These are phyloP conservation scores for Drosophila kanapiae DNA, from an alignment of 1,140 invertebrate genomes.

Conservation along the genomic window DNA sequence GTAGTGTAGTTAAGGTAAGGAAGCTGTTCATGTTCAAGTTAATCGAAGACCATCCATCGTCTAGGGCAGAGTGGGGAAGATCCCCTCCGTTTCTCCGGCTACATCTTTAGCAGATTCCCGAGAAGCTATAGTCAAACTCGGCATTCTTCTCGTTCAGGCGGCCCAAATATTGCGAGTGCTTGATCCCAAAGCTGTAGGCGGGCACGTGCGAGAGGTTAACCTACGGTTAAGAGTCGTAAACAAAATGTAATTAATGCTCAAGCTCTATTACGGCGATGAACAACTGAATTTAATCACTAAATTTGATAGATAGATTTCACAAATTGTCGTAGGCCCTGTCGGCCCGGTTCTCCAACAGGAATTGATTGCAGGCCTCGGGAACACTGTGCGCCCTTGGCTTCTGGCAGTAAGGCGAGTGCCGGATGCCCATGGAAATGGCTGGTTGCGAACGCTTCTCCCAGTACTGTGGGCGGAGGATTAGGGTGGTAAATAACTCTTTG, in stretches of 20 bases:
- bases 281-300: conserved; percentile 7
- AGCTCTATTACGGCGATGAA: neutral
- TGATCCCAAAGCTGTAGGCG: conserved; percentile 93
- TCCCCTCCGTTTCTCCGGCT: neutral
- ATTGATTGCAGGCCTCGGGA: conserved; percentile 40
- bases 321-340: conserved; percentile 37
- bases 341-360: conserved; percentile 30
- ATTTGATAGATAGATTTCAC: neutral
- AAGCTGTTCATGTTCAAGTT: conserved; percentile 36
- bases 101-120: conserved; percentile 72
- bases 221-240: conserved; percentile 77
- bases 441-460: conserved; percentile 85
- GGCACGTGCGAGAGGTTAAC: conserved; percentile 87
- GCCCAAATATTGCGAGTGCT: conserved; percentile 93
- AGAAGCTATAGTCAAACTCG: conserved; percentile 74
- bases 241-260: neutral
- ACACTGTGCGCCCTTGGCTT: conserved; percentile 45
- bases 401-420: conserved; percentile 89
- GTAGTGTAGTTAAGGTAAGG: conserved; percentile 51
- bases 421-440: conserved; percentile 90
- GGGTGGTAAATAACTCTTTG: neutral
- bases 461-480: conserved; percentile 59
- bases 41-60: conserved; percentile 53
- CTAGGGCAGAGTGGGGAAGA: conserved; percentile 50
- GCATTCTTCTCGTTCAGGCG: conserved; percentile 86